Percentiles rank a stretch among this genome's conserved stretches.
Conservation (phyloP, 1,140 invertebrate genomes). For the Nasonia vitripennis region DNA sequence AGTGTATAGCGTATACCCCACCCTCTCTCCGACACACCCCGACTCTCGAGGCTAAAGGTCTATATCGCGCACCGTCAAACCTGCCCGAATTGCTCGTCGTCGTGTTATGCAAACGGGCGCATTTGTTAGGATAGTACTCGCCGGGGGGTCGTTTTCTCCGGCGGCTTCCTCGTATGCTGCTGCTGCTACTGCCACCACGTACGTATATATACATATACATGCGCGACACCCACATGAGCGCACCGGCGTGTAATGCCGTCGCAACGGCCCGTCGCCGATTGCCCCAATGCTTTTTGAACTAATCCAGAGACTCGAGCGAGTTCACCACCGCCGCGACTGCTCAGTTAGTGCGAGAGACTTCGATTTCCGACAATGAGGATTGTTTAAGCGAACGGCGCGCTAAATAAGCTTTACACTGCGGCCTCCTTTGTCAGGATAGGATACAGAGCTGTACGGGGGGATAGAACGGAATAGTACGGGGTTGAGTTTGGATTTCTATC, state of each 20-base stretch:
- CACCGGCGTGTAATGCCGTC: slow-evolving; percentile 12
- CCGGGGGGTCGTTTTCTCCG: slow-evolving; percentile 70
- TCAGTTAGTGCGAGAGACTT: background rate
- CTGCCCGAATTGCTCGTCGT: slow-evolving; percentile 75
- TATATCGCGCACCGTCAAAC: slow-evolving; percentile 76
- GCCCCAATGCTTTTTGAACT: slow-evolving; percentile 45
- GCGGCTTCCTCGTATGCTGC: slow-evolving; percentile 56
- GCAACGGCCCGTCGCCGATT: slow-evolving; percentile 39
- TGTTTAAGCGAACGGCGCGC: slow-evolving; percentile 48
- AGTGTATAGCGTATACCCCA: too few relatives aligned
- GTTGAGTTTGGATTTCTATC: slow-evolving; percentile 25
- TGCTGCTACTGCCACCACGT: slow-evolving; percentile 48
- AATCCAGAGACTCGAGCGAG: slow-evolving; percentile 19
- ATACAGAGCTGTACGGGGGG: background rate
- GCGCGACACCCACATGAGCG: background rate
- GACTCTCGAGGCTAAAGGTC: slow-evolving; percentile 65
- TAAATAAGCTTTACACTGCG: slow-evolving; percentile 39
- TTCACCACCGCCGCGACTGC: background rate
- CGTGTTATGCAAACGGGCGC: slow-evolving; percentile 75
- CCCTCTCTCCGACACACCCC: slow-evolving; percentile 11
- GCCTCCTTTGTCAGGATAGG: slow-evolving; percentile 35
- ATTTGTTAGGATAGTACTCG: slow-evolving; percentile 74
- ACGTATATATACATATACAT: background rate
- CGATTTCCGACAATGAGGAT: slow-evolving; percentile 50
- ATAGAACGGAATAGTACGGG: background rate